phyloP scores from a whole-genome alignment of 1,140 invertebrate genomes.

The Eumeta japonica region DNA sequence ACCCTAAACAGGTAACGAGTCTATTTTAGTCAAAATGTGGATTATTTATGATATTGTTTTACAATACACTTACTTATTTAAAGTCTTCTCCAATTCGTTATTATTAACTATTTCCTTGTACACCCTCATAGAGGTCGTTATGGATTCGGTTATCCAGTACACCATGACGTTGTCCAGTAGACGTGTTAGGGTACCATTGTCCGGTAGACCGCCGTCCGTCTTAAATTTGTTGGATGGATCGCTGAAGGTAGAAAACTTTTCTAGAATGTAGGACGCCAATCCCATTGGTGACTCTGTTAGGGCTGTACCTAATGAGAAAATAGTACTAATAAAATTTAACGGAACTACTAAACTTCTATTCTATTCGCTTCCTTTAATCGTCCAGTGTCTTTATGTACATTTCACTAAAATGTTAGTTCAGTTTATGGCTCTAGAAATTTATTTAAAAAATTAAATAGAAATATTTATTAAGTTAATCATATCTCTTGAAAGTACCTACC shows the following conservation, averaged over 20 bases:
- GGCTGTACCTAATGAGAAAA: constrained; percentile 63
- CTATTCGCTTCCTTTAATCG: too few relatives aligned
- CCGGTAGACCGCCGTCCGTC: constrained; percentile 62
- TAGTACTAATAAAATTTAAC: too few relatives aligned
- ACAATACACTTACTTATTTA: constrained; percentile 53
- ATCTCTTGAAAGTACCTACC: too few relatives aligned
- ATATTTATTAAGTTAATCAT: too few relatives aligned
- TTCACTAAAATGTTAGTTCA: too few relatives aligned
- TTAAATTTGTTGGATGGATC: constrained; percentile 36
- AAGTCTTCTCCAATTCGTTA: constrained; percentile 21
- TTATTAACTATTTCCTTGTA: constrained; percentile 62
- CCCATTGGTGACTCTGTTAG: constrained; percentile 65
- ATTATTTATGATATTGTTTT: too few relatives aligned
- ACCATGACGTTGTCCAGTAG: constrained; percentile 76
- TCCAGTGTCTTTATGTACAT: too few relatives aligned
- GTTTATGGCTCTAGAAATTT: too few relatives aligned
- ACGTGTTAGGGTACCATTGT: constrained; percentile 61
- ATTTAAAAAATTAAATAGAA: too few relatives aligned
- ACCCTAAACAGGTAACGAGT: too few relatives aligned
- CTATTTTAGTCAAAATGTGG: too few relatives aligned
- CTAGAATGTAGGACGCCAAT: constrained; percentile 70
- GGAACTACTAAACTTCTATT: too few relatives aligned
- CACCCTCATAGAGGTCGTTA: constrained; percentile 66
- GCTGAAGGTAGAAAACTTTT: constrained; percentile 72
- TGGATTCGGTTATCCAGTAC: constrained; percentile 71